phyloP scores from a whole-genome alignment of 2,888 invertebrate species.

The Luffia ferchaultella region DNA sequence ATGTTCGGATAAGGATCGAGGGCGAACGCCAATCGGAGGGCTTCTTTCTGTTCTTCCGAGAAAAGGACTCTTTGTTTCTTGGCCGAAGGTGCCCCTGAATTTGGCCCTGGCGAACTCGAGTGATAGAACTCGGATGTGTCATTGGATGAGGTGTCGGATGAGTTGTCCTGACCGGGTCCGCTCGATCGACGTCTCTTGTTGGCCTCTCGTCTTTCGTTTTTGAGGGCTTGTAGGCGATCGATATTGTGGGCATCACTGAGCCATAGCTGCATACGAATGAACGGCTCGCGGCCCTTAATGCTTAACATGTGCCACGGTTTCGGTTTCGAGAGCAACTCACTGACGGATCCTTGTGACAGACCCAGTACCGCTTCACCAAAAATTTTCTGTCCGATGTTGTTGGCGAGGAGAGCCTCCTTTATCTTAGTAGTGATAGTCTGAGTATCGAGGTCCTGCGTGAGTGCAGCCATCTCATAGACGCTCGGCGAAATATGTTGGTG shows the following conservation, averaged over 20 bases:
- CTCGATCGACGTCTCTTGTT: conserved; percentile 88
- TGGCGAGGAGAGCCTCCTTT: conserved; percentile 94
- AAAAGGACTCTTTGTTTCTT: conserved; percentile 96
- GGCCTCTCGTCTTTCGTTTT: conserved; percentile 90
- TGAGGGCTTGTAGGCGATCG: conserved; percentile 89
- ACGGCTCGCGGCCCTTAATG: conserved; percentile 96
- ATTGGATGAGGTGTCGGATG: conserved; percentile 87
- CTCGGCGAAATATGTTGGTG: conserved; percentile 92
- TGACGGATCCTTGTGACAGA: conserved; percentile 95
- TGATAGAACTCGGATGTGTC: conserved; percentile 90
- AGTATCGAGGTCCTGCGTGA: conserved; percentile 96
- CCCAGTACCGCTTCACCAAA: conserved; percentile 98
- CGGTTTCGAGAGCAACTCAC: conserved; percentile 95
- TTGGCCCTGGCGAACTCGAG: conserved; percentile 82
- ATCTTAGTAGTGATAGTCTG: conserved; percentile 96
- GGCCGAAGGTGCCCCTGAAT: conserved; percentile 80
- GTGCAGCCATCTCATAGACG: conserved; percentile 96
- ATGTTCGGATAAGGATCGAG: conserved; percentile 98
- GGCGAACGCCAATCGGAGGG: conserved; percentile 90
- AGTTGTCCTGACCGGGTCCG: conserved; percentile 85
- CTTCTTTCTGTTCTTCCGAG: conserved; percentile 98
- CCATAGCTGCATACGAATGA: conserved; percentile 97
- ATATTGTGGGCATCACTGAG: conserved; percentile 94
- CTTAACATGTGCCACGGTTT: conserved; percentile 99
- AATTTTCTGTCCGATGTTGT: conserved; percentile 98